A percentile compares a stretch with the other conserved stretches of the same genome.
Evolutionary conservation across 2,113 vertebrate species (phyloP).

Genomic region (Pseudonaja textilis): DNA sequence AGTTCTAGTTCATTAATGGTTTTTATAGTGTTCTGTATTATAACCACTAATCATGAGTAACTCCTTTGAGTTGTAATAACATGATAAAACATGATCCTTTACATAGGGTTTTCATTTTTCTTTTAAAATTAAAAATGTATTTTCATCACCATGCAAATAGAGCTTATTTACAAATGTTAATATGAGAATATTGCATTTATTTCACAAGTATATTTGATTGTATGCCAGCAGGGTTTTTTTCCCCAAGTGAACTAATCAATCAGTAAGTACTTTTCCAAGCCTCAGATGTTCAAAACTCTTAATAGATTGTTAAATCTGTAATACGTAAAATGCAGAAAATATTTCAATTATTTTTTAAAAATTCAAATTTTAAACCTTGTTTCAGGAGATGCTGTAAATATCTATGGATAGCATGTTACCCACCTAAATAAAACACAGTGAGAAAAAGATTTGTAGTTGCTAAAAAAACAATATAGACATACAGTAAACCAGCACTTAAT

Average conservation of each 20-base stretch:
- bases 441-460: not conserved
- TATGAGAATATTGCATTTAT: not conserved
- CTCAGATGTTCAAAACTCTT: not conserved
- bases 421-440: not conserved
- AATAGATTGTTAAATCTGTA: not conserved
- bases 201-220: not conserved
- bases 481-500: not conserved
- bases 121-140: slow-evolving; percentile 31
- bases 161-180: slow-evolving; percentile 13
- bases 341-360: not conserved
- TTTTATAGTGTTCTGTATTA: slow-evolving; percentile 38
- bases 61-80: slow-evolving; percentile 40
- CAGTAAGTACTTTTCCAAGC: not conserved
- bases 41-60: slow-evolving; percentile 28
- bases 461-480: not conserved
- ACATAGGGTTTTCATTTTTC: slow-evolving; percentile 35
- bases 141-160: slow-evolving; percentile 15
- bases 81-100: slow-evolving; percentile 31
- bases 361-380: not conserved
- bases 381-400: not conserved
- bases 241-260: not conserved
- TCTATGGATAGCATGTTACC: not conserved
- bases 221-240: not conserved
- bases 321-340: not conserved
- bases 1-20: slow-evolving; percentile 46